These are phyloP conservation scores for Erebia epiphron DNA, from an alignment of 2,888 invertebrate species.

Conservation along the genomic window DNA sequence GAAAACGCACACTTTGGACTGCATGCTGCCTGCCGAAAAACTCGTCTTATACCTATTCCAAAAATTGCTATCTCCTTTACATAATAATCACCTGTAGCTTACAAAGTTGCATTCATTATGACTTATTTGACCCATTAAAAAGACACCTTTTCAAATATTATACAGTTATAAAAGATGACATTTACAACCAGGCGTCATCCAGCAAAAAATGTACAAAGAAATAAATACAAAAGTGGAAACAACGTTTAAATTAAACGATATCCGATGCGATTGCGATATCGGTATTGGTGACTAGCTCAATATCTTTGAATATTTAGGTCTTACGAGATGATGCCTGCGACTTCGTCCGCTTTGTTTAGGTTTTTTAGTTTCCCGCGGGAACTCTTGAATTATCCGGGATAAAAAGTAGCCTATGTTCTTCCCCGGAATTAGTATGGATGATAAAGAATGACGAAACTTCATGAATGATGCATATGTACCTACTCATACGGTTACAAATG, in stretches of 20 bases:
- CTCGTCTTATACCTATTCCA: constrained; percentile 6
- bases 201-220: neutral
- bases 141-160: constrained; percentile 13
- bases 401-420: too few relatives aligned
- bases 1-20: neutral
- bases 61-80: neutral
- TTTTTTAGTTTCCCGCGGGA: too few relatives aligned
- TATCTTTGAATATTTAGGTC: too few relatives aligned
- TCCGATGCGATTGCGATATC: too few relatives aligned
- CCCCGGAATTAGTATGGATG: too few relatives aligned
- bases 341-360: too few relatives aligned
- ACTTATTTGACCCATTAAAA: constrained; percentile 1
- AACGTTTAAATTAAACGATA: neutral
- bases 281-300: too few relatives aligned
- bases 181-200: neutral
- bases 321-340: too few relatives aligned
- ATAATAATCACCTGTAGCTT: constrained; percentile 7
- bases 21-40: constrained; percentile 3
- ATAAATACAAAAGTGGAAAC: neutral
- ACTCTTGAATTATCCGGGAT: too few relatives aligned
- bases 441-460: too few relatives aligned
- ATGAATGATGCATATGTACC: too few relatives aligned
- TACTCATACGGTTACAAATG: too few relatives aligned
- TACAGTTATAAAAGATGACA: constrained; percentile 1
- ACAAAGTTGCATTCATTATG: neutral